Percentiles rank a stretch among this genome's conserved stretches.
Evolutionary conservation across 2,797 vertebrate species (phyloP).

Genomic region (Nannoperca australis): DNA sequence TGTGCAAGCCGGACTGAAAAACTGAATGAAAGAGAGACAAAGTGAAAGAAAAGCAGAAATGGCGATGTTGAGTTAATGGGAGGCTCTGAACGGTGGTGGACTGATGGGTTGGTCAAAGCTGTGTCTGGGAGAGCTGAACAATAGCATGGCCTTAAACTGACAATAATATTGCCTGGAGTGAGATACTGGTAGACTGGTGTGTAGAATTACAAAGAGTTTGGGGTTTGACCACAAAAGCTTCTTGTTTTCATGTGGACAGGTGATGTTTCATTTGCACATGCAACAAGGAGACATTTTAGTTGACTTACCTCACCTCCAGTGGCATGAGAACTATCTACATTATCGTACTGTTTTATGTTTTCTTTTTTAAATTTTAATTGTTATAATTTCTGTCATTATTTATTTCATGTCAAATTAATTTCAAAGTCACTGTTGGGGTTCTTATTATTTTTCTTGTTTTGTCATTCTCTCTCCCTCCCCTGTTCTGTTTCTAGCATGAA

Average conservation of each 20-base stretch:
- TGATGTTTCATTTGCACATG: not conserved
- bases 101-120: constrained; percentile 7
- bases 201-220: constrained; percentile 10
- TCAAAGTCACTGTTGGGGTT: constrained; percentile 21
- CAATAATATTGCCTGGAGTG: constrained; percentile 1
- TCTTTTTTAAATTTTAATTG: not conserved
- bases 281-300: not conserved
- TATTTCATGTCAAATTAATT: constrained; percentile 1
- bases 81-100: not conserved
- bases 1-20: not conserved
- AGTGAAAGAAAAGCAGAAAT: not conserved
- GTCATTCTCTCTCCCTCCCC: constrained; percentile 58
- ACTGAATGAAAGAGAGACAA: not conserved
- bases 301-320: not conserved
- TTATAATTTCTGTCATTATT: constrained; percentile 23
- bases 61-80: not conserved
- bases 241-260: not conserved
- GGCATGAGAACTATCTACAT: not conserved
- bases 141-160: constrained; percentile 10
- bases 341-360: not conserved
- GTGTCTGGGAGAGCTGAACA: not conserved
- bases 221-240: not conserved
- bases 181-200: not conserved
- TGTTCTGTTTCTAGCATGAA: constrained; percentile 75
- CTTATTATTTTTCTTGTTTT: constrained; percentile 61